Base-by-base conservation (phyloP, 2,113 vertebrate species). In the Microcebus ravelobensis region DNA sequence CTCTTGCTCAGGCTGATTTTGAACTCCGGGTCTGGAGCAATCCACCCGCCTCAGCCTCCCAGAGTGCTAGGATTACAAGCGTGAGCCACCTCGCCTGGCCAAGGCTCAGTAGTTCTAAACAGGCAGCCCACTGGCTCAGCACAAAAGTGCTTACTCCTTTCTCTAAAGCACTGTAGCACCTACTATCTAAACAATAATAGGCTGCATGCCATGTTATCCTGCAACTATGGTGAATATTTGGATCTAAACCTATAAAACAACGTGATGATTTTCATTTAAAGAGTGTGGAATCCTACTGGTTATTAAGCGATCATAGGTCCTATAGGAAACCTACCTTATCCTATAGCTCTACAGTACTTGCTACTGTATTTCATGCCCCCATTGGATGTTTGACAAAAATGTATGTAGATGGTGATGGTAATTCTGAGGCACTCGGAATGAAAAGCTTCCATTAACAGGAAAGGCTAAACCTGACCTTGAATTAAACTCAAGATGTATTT, bases 241-340 rank as follows among this genome's bases (percentile, higher is more conserved):
- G 4, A 42, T 94, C 42, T 71, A 94, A 90, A 86, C 15, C 39
- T 55, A 94, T 34, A 48, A 92, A 93, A 77, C 1, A 94, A 92
- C 39, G 25, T 87, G 55, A 57, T 36, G 25, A 74, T 68, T 70
- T 93, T 91, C 87, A 92, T 29, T 94, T 74, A 29, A 90, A 94
- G 29, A 86, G 4, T 79, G 39, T n/a, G 55, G 34, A 94, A 91
- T 29, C 45, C 52, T 50, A 34, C 8, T 87, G 68, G 55, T 71
- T 65, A 74, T 39, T 68, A 93, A 83, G 29, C 79, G 23, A 95
- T 48, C 61, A 76, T 0, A 76, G 31, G 34, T 71, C 83, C 29
- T 93, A 29, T 6, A 95, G 57, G 31, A 88, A 84, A 36, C 6
- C 2, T 39, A 77, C 9, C 31, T 73, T 68, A 73, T 2, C 73